Evolutionary conservation across 2,888 invertebrate species (phyloP).

Genomic region (Cremastinae sp.): DNA sequence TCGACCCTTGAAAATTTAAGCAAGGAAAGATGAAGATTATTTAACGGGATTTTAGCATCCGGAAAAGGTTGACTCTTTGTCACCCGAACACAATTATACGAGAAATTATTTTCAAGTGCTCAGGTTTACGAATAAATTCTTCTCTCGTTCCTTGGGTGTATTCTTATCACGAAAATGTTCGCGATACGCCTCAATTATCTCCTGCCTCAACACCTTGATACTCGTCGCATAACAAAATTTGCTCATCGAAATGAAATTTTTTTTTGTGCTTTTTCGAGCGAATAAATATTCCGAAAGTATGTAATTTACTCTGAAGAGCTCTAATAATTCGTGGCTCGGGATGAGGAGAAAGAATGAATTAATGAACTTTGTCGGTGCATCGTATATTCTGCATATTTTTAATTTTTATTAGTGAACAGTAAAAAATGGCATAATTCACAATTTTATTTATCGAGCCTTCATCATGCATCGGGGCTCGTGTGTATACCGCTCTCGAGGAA

Average conservation of each 20-base stretch:
- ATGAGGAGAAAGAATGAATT: constrained; percentile 23
- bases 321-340: constrained; percentile 3
- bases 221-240: too few species aligned
- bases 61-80: constrained; percentile 38
- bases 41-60: constrained; percentile 70
- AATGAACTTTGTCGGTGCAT: constrained; percentile 32
- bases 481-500: constrained; percentile 1
- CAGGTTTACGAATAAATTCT: constrained; percentile 16
- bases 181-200: neutral
- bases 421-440: neutral
- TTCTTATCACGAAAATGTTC: neutral
- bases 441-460: too few species aligned
- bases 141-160: constrained; percentile 36
- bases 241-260: too few species aligned
- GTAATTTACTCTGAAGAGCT: constrained; percentile 32
- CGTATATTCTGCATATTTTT: neutral
- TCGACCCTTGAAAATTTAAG: constrained; percentile 4
- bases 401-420: neutral
- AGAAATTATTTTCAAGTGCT: constrained; percentile 22
- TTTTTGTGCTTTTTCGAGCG: too few species aligned
- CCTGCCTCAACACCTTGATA: too few species aligned
- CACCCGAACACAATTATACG: constrained; percentile 10
- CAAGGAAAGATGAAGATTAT: constrained; percentile 65
- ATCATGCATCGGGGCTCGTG: too few species aligned
- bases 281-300: constrained; percentile 19